phyloP scores from a whole-genome alignment of 2,888 invertebrate species.

The Agonopterix subpropinquella region DNA sequence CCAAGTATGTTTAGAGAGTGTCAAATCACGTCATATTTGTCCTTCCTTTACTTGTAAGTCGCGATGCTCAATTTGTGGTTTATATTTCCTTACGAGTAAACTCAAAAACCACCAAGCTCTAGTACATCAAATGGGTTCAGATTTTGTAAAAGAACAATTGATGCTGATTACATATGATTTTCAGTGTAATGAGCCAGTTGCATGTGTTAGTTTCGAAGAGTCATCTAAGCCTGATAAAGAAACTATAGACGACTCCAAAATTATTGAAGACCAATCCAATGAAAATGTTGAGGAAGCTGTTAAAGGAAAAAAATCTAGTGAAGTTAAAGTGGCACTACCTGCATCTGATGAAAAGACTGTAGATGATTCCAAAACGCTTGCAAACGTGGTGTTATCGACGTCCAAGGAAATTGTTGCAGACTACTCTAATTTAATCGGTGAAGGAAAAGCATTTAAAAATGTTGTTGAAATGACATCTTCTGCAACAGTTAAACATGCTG shows the following conservation, averaged over 20 bases:
- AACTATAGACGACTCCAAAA: background rate
- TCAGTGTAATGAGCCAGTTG: slow-evolving; percentile 5
- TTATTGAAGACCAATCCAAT: background rate
- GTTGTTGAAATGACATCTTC: too few species aligned
- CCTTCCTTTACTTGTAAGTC: slow-evolving; percentile 22
- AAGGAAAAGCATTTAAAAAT: too few species aligned
- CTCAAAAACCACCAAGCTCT: slow-evolving; percentile 31
- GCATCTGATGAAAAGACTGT: too few species aligned
- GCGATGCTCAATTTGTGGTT: slow-evolving; percentile 38
- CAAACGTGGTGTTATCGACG: too few species aligned
- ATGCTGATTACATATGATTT: slow-evolving; percentile 28
- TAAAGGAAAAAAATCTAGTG: background rate
- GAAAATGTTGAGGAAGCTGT: background rate
- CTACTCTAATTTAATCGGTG: too few species aligned
- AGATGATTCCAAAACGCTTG: too few species aligned
- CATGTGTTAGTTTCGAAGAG: too few species aligned
- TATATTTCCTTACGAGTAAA: slow-evolving; percentile 34
- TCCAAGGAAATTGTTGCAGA: too few species aligned
- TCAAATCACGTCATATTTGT: slow-evolving; percentile 34
- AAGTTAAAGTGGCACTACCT: too few species aligned
- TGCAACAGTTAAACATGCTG: too few species aligned
- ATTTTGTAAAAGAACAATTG: slow-evolving; percentile 37
- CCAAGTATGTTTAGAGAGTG: slow-evolving; percentile 30
- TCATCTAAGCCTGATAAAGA: background rate
- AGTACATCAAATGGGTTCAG: slow-evolving; percentile 36